phyloP scores from a whole-genome alignment of 2,113 vertebrate species.

The Rhinopomastus cyanomelas region DNA sequence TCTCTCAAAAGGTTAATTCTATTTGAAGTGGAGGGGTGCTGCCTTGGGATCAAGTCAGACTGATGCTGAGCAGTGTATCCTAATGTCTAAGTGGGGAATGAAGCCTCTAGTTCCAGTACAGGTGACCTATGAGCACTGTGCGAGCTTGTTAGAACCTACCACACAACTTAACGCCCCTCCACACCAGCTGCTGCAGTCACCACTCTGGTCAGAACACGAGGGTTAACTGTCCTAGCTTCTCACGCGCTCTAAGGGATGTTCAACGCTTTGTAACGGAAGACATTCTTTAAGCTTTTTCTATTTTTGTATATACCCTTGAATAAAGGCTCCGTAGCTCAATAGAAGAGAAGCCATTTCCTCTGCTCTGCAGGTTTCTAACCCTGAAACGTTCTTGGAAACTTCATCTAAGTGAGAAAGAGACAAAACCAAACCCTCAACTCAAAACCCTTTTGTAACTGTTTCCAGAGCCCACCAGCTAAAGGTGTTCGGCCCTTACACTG shows the following conservation, averaged over 20 bases:
- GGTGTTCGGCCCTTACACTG: background rate
- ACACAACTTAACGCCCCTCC: background rate
- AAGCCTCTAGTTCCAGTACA: conserved; percentile 45
- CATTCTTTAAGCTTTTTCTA: conserved; percentile 60
- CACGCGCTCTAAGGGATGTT: conserved; percentile 17
- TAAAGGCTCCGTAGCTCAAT: conserved; percentile 19
- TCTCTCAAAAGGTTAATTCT: conserved; percentile 66
- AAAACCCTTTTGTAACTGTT: conserved; percentile 28
- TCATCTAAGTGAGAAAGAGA: background rate
- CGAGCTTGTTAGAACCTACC: conserved; percentile 22
- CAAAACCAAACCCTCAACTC: background rate
- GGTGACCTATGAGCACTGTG: conserved; percentile 37
- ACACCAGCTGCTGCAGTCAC: conserved; percentile 39
- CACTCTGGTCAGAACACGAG: background rate
- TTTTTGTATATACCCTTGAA: conserved; percentile 62
- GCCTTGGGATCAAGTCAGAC: conserved; percentile 65
- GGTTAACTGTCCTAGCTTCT: background rate
- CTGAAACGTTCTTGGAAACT: background rate
- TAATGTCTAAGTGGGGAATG: conserved; percentile 57
- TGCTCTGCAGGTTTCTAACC: conserved; percentile 29
- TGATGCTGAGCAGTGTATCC: conserved; percentile 66
- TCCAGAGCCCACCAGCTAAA: conserved; percentile 23
- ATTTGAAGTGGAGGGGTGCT: conserved; percentile 61
- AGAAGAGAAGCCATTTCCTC: conserved; percentile 32
- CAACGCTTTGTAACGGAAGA: conserved; percentile 29